Percentiles rank a stretch among this genome's conserved stretches.
phyloP scores from a whole-genome alignment of 2,113 vertebrate species.

The Anoura caudifer region DNA sequence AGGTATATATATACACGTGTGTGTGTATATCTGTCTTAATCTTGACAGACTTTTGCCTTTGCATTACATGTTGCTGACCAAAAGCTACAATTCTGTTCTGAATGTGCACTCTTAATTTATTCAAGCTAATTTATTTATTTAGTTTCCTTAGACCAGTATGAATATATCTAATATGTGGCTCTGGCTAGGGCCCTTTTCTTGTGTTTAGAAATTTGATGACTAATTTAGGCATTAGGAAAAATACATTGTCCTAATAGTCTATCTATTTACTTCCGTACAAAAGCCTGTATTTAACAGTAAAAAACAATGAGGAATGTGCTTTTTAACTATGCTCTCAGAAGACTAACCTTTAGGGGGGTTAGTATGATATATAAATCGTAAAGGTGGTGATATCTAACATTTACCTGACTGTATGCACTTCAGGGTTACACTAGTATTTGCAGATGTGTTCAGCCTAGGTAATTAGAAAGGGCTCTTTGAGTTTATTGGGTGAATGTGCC shows the following conservation, averaged over 20 bases:
- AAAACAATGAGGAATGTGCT: conserved; percentile 55
- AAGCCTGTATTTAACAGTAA: conserved; percentile 49
- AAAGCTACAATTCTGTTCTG: conserved; percentile 65
- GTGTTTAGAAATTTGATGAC: conserved; percentile 44
- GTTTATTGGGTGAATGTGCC: neutral
- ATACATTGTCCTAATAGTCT: neutral
- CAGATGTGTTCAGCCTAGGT: neutral
- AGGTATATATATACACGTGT: too few relatives aligned
- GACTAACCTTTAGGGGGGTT: conserved; percentile 5
- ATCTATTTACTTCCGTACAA: conserved; percentile 38
- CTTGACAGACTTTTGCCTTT: conserved; percentile 70
- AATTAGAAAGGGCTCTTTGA: conserved; percentile 6
- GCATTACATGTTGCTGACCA: conserved; percentile 65
- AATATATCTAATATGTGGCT: conserved; percentile 34
- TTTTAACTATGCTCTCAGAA: conserved; percentile 44
- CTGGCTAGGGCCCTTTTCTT: conserved; percentile 44
- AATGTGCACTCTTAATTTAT: conserved; percentile 61
- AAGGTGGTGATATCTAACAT: neutral
- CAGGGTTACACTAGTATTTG: neutral
- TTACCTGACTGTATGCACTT: neutral
- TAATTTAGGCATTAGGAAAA: conserved; percentile 45
- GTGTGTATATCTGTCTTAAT: conserved; percentile 44
- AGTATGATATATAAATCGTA: neutral
- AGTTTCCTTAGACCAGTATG: conserved; percentile 33
- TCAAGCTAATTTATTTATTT: conserved; percentile 59